Percentiles rank a stretch among this genome's conserved stretches.
phyloP scores from a whole-genome alignment of 1,140 invertebrate species.

The Ectropis grisescens region DNA sequence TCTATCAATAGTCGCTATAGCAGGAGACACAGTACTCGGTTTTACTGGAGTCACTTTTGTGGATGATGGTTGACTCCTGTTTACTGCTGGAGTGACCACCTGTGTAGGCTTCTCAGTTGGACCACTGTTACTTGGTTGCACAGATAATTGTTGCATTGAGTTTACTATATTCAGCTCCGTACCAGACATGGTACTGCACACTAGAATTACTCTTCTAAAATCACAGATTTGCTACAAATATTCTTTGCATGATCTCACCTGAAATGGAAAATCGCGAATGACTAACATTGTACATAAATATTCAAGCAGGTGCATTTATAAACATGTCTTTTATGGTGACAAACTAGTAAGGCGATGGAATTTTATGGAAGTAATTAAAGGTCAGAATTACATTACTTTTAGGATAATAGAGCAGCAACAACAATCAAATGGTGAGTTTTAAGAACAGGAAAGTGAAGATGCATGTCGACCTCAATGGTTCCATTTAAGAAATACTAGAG shows the following conservation, averaged over 20 bases:
- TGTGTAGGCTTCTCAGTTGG: slow-evolving; percentile 60
- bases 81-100: slow-evolving; percentile 59
- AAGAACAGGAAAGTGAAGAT: no score
- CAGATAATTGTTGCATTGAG: slow-evolving; percentile 63
- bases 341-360: no score
- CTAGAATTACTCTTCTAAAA: neutral
- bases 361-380: no score
- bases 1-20: slow-evolving; percentile 59
- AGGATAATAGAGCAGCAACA: no score
- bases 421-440: no score
- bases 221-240: slow-evolving; percentile 5
- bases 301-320: no score
- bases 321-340: no score
- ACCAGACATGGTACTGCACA: slow-evolving; percentile 64
- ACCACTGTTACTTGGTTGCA: slow-evolving; percentile 56
- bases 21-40: slow-evolving; percentile 45
- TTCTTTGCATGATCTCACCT: slow-evolving; percentile 40
- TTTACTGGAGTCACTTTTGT: slow-evolving; percentile 48
- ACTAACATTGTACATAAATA: no score
- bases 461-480: no score
- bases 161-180: slow-evolving; percentile 63
- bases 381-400: no score
- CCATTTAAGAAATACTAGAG: no score
- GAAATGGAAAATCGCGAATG: slow-evolving; percentile 9
- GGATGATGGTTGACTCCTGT: slow-evolving; percentile 36